Evolutionary conservation across 2,888 invertebrate genomes (phyloP), one percentile per base, ranked within the genome.

Genomic region (Aradus depressus): DNA sequence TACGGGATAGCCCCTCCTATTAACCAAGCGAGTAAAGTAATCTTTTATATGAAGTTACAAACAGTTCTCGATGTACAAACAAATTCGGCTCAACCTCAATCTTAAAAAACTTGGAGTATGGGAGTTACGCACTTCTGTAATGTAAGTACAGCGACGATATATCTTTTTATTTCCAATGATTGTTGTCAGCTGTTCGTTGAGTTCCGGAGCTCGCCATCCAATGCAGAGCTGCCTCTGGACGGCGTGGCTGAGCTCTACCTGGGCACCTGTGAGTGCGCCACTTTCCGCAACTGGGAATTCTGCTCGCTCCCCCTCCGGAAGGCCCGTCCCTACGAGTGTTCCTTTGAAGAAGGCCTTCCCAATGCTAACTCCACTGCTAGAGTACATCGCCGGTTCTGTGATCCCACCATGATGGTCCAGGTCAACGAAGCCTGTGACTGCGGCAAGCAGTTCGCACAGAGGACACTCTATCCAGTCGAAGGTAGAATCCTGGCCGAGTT

Each of bases 351-450:
- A 56, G 38, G 60, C 59, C 48, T 55, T 45, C 18, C 57, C 58
- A 18, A 61, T 58, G 32, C 37, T 4, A 45, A 47, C 18, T 35
- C 42, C 25, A 42, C 62, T 54, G 60, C 64, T 2, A 55, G 70
- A 45, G 68, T 71, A 1, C 71, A 72, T 56, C 62, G 71, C 41
- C 63, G 70, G 57, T 63, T 71, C 38, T 72, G 72, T 56, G 70
- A 72, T 54, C 59, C 71, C 26, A 61, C 64, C n/a, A 63, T 53
- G 41, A 54, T 53, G 45, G 23, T 26, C 2, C 38, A 23, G n/a
- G 8, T 25, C 12, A 53, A 52, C 43, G 44, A 47, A 14, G 51
- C 53, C 6, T 55, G 55, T 28, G 55, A 55, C 12, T 55, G 55
- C 31, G 22, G 21, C 5, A 55, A 47, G 18, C 52, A 49, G 44